Conservation (phyloP, 2,888 invertebrate genomes). For the Dynastes tityus region DNA sequence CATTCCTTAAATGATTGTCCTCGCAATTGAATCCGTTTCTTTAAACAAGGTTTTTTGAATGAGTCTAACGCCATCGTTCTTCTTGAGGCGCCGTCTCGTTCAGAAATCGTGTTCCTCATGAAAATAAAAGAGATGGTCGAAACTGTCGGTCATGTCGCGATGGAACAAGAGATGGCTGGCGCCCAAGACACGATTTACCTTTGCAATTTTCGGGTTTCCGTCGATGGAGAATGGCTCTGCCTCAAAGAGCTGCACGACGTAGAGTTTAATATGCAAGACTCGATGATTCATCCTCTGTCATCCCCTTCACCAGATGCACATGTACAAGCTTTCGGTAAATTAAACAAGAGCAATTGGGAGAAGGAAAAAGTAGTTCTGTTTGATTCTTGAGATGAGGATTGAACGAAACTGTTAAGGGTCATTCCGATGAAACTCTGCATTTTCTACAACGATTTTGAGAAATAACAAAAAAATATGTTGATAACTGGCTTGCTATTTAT, state of each 20-base stretch:
- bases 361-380: neutral
- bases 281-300: constrained; percentile 77
- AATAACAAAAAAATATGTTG: too few species aligned
- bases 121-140: constrained; percentile 68
- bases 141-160: constrained; percentile 64
- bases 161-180: constrained; percentile 83
- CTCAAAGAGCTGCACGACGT: constrained; percentile 95
- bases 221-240: constrained; percentile 98
- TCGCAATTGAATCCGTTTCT: neutral
- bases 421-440: too few species aligned
- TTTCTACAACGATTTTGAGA: too few species aligned
- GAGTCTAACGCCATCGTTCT: constrained; percentile 6
- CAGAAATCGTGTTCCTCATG: constrained; percentile 60
- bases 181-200: constrained; percentile 97
- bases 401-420: neutral
- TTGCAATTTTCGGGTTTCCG: constrained; percentile 97
- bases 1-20: constrained; percentile 26
- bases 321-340: constrained; percentile 72
- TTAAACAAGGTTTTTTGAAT: constrained; percentile 25
- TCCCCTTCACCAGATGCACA: constrained; percentile 78
- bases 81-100: constrained; percentile 17
- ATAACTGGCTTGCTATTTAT: too few species aligned
- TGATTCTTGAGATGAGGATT: neutral
- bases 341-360: neutral
- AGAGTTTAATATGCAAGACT: constrained; percentile 83